A percentile compares a stretch with the other conserved stretches of the same genome.
Conservation (phyloP, 2,797 vertebrate genomes). For the Lepus oiostolus region DNA sequence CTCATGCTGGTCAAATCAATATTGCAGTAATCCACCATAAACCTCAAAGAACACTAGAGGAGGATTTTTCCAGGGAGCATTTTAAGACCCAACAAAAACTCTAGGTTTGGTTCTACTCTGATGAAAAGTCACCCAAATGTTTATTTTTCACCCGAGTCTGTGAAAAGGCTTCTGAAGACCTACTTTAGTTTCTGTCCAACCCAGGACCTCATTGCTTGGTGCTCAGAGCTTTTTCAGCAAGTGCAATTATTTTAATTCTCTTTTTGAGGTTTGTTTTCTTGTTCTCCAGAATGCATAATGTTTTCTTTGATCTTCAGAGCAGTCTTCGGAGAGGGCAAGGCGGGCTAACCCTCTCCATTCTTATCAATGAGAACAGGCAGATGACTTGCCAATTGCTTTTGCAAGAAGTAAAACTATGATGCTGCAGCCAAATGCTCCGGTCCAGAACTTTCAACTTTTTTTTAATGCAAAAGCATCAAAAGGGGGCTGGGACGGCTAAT, state of each 20-base stretch:
- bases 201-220: neutral
- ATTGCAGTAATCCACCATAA: neutral
- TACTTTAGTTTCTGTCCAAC: neutral
- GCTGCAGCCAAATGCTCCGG: neutral
- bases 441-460: neutral
- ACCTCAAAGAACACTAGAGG: conserved; percentile 8
- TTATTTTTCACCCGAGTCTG: conserved; percentile 39
- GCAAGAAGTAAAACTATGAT: neutral
- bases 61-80: neutral
- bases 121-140: conserved; percentile 4
- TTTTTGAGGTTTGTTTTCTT: neutral
- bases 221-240: neutral
- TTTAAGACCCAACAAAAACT: conserved; percentile 20
- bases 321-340: neutral
- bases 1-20: neutral
- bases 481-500: neutral
- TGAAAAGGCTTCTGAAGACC: conserved; percentile 26
- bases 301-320: conserved; percentile 17
- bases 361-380: neutral
- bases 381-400: neutral
- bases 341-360: neutral
- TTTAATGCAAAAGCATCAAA: neutral
- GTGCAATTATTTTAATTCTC: neutral
- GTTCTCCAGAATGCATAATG: neutral
- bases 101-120: neutral